Evolutionary conservation across 2,888 invertebrate genomes (phyloP), one percentile per base, ranked within the genome.

Genomic region (Limnephilus lunatus): DNA sequence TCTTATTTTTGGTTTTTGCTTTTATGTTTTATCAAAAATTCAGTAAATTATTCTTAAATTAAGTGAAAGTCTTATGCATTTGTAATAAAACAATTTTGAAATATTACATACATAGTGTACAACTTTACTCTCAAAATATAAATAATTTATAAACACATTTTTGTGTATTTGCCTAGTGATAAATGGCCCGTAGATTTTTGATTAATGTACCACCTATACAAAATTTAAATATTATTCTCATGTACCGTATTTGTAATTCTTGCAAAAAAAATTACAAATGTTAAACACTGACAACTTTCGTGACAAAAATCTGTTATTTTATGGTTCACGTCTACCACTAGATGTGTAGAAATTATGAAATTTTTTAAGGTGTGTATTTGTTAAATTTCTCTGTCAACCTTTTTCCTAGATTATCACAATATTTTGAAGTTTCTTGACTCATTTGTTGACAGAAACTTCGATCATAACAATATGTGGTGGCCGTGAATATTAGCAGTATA

Each of bases 31-130:
- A 25, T 80, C 25, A 80, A 81, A 89, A 81, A 89, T 81, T 25
- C 32, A 81, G 53, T 68, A 39, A 85, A 85, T 30, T 83, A 85
- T 39, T 39, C 25, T 85, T 32, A 39, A 85, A 85, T 44, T 44
- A 80, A 80, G 88, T 89, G 88, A 80, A 89, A 68, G 88, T 89
- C 88, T 89, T 89, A 89, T 89, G 88, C 88, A 89, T 89, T 68
- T 86, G 35, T 80, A 80, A 31, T 89, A 80, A 89, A 19, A 30
- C 31, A 9, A 15, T 89, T 39, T 81, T 35, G 19, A 89, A 80
- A 35, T 80, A 80, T 80, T 89, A 32, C 80, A 89, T 81, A 80
- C 32, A 68, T 88, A 87, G 48, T 80, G n/a, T 32, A 88, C 19
- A 89, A 39, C 35, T 86, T 85, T 48, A 86, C 25, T 86, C 25